These are phyloP conservation scores for Cryptoblepharus egeriae DNA, from an alignment of 2,797 vertebrate genomes.

Conservation along the genomic window DNA sequence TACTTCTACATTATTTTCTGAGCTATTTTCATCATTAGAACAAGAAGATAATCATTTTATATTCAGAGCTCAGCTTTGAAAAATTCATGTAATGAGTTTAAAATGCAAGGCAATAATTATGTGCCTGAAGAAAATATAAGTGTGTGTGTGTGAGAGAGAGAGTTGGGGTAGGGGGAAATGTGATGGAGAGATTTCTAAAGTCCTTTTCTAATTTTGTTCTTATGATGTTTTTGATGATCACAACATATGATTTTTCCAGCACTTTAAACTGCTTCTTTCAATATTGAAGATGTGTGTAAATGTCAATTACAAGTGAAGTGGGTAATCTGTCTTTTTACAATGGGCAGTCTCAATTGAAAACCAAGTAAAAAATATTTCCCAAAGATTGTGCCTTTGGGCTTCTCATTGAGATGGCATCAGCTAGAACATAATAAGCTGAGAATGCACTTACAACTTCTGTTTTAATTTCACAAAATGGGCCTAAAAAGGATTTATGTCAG, in stretches of 20 bases:
- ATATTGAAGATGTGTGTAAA: conserved; percentile 36
- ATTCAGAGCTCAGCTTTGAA: conserved; percentile 27
- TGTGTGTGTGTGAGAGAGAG: too few relatives aligned
- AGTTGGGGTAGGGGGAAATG: background rate
- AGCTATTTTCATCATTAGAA: conserved; percentile 29
- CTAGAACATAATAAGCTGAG: conserved; percentile 87
- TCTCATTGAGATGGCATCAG: conserved; percentile 85
- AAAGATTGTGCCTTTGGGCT: conserved; percentile 81
- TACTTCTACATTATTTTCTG: conserved; percentile 15
- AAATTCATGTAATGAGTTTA: conserved; percentile 24
- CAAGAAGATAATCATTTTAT: conserved; percentile 44
- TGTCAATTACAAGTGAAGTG: conserved; percentile 51
- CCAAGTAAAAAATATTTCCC: conserved; percentile 64
- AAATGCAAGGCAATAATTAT: conserved; percentile 46
- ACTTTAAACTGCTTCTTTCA: conserved; percentile 7
- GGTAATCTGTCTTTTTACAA: conserved; percentile 85
- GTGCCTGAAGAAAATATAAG: background rate
- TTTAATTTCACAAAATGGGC: conserved; percentile 65
- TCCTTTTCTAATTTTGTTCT: conserved; percentile 22
- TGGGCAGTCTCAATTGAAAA: conserved; percentile 65
- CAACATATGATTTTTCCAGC: conserved; percentile 40
- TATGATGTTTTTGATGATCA: conserved; percentile 48
- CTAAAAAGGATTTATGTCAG: conserved; percentile 81
- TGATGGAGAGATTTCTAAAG: conserved; percentile 48
- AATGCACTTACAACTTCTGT: conserved; percentile 79